Conservation (phyloP, 2,888 invertebrate genomes). For the Phorcus lineatus region DNA sequence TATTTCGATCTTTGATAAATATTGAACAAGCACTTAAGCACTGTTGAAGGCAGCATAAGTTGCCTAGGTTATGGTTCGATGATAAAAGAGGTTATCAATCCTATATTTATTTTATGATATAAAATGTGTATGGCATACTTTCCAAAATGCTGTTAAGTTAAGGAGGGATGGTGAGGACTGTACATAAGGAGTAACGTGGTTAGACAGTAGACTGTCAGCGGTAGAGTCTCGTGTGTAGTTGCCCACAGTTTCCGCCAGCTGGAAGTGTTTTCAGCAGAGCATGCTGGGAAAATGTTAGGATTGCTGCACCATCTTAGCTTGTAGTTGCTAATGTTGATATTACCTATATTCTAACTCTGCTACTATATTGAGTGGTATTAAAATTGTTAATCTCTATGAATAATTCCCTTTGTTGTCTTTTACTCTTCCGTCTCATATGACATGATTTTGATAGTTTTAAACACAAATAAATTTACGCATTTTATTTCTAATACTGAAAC, state of each 20-base stretch:
- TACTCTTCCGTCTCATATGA: no score
- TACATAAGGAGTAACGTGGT: not conserved
- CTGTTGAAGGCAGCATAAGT: no score
- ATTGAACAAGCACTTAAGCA: no score
- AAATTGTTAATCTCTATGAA: constrained; percentile 11
- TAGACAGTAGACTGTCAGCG: not conserved
- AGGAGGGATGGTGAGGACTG: not conserved
- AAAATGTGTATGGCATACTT: no score
- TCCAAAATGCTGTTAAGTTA: no score
- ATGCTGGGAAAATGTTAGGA: constrained; percentile 54
- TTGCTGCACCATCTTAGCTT: constrained; percentile 52
- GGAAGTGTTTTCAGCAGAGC: constrained; percentile 36
- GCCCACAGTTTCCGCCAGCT: not conserved
- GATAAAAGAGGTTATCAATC: not conserved
- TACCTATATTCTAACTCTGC: constrained; percentile 6
- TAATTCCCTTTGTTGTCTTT: no score
- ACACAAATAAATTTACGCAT: no score
- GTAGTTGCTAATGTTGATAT: constrained; percentile 27
- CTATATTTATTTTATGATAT: not conserved
- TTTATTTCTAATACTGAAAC: no score
- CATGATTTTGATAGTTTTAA: no score
- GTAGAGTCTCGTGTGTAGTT: not conserved
- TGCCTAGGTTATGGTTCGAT: no score
- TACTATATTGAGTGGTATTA: constrained; percentile 21
- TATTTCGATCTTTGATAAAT: no score